Evolutionary conservation across 2,113 vertebrate species (phyloP).

Genomic region (Anhinga rufa): DNA sequence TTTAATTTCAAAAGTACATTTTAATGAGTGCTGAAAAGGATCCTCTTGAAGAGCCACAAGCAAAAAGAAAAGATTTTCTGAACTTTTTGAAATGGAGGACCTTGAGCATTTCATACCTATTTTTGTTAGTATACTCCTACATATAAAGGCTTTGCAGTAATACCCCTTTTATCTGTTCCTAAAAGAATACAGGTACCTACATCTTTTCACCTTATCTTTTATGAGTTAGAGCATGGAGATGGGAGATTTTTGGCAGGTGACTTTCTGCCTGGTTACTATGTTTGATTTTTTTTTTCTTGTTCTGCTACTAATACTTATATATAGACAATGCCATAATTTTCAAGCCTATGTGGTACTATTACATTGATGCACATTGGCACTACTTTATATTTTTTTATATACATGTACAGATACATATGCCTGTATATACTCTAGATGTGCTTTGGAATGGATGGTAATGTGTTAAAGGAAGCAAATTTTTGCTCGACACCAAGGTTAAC

Average conservation of each 20-base stretch:
- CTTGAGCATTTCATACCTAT: background rate
- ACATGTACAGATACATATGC: background rate
- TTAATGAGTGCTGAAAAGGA: background rate
- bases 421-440: background rate
- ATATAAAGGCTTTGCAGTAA: background rate
- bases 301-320: background rate
- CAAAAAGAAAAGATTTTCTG: background rate
- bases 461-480: background rate
- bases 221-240: background rate
- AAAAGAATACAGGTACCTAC: background rate
- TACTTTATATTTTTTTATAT: background rate
- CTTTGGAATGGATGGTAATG: background rate
- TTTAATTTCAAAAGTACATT: background rate
- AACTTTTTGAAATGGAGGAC: background rate
- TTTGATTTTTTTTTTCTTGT: background rate
- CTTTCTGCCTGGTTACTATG: background rate
- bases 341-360: background rate
- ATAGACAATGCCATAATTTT: background rate
- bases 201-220: background rate
- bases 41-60: background rate
- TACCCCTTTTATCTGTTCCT: background rate
- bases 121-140: background rate
- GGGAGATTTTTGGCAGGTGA: background rate
- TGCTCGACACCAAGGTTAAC: background rate
- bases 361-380: background rate